phyloP scores from a whole-genome alignment of 2,113 vertebrate genomes.

The Reinhardtius hippoglossoides region DNA sequence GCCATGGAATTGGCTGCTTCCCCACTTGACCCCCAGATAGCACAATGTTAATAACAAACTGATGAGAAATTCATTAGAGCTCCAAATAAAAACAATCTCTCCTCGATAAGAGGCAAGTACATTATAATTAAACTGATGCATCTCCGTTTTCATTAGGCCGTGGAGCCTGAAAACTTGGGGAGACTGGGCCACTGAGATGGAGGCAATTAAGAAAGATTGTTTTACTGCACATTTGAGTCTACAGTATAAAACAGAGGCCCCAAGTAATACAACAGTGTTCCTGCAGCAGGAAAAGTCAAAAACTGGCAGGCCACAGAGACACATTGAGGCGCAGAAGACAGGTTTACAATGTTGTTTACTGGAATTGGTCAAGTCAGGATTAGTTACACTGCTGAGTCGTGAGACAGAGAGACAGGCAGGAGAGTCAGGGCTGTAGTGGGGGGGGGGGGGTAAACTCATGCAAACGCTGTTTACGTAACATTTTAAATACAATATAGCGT shows the following conservation, averaged over 20 bases:
- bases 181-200: constrained; percentile 65
- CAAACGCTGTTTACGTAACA: no score
- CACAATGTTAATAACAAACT: constrained; percentile 82
- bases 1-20: constrained; percentile 78
- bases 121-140: constrained; percentile 83
- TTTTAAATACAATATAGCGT: no score
- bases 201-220: constrained; percentile 74
- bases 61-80: constrained; percentile 85
- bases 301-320: constrained; percentile 36
- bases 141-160: constrained; percentile 79
- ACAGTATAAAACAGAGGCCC: constrained; percentile 49
- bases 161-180: constrained; percentile 65
- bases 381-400: constrained; percentile 50
- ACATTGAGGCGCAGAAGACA: constrained; percentile 24
- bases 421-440: constrained; percentile 2
- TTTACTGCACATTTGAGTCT: constrained; percentile 69
- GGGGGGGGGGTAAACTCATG: no score
- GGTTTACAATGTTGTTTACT: constrained; percentile 29
- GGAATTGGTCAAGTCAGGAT: constrained; percentile 60
- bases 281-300: constrained; percentile 32
- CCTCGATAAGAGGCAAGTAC: constrained; percentile 75
- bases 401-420: constrained; percentile 43
- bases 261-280: constrained; percentile 52
- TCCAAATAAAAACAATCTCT: constrained; percentile 84
- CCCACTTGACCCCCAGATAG: constrained; percentile 74